Conservation (phyloP, 2,888 invertebrate species). For the Sinhomidia bicolor region DNA sequence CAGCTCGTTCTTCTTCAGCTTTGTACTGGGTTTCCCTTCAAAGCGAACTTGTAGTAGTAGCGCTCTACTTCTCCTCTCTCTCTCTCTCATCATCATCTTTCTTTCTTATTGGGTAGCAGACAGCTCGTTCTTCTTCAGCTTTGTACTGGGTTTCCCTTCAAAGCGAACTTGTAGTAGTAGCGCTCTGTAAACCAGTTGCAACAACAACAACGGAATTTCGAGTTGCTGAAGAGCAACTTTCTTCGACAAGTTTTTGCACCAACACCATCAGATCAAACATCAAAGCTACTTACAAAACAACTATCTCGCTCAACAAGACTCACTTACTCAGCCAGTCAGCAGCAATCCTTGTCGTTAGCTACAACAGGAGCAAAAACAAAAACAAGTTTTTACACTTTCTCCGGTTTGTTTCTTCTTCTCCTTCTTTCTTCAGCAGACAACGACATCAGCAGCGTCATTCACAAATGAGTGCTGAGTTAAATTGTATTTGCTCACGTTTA, state of each 20-base stretch:
- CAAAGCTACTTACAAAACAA: not conserved
- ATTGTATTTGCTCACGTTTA: constrained; percentile 25
- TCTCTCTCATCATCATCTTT: constrained; percentile 6
- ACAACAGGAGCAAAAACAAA: not conserved
- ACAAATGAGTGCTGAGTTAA: not conserved
- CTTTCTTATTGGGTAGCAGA: constrained; percentile 15
- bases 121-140: not conserved
- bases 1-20: not conserved
- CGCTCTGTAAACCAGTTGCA: not conserved
- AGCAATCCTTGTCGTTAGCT: not conserved
- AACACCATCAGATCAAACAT: constrained; percentile 10
- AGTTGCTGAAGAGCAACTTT: not conserved
- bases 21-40: not conserved
- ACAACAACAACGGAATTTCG: constrained; percentile 1
- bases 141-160: not conserved
- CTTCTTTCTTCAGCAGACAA: constrained; percentile 2
- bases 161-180: not conserved
- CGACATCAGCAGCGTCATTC: not conserved
- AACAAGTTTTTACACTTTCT: not conserved
- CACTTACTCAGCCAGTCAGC: not conserved
- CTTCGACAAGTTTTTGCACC: not conserved
- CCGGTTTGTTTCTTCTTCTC: not conserved
- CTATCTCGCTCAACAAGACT: not conserved
- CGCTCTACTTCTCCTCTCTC: not conserved
- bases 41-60: not conserved